Evolutionary conservation across 2,888 invertebrate genomes (phyloP), one percentile per base, ranked within the genome.

Genomic region (Crematogaster levior): DNA sequence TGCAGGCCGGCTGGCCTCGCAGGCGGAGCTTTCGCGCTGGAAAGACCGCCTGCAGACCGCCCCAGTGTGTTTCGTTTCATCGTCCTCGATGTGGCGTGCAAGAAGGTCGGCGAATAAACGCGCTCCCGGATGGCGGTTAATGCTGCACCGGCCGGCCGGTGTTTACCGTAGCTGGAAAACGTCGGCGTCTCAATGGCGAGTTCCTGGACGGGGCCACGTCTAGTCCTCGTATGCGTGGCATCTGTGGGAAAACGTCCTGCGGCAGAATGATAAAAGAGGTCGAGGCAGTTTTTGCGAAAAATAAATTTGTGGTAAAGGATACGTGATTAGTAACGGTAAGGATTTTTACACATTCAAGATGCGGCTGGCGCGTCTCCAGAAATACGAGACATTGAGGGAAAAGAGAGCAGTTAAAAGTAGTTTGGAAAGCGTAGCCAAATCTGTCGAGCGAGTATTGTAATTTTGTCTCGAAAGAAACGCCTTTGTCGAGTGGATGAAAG

Each of bases 31-130:
- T 93, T 93, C 89, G 87, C 86, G 89, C 86, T 89, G 87, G 83
- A 91, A 91, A 91, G 91, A 92, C 92, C 93, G 93, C 93, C 93
- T 92, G 92, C 89, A 90, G 91, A 92, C 92, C 92, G 92, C 93
- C 93, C 93, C 91, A 90, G 89, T 90, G 89, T 90, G 81, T 61
- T 86, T 83, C 89, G 81, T 84, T 84, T 89, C 84, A 85, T 89
- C 89, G 81, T 83, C 87, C 82, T 84, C 84, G 75, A 87, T 82
- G 87, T 85, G 84, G 85, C 88, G 88, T 90, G 90, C 82, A 81
- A 37, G 68, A 60, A 63, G 51, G 58, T 72, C 80, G 80, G 82
- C 85, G 87, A 82, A 70, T 82, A 84, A 82, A 85, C 83, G 83
- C 77, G 73, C 81, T 74, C 63, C 73, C 51, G 82, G 63, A 84